phyloP scores from a whole-genome alignment of 1,140 invertebrate genomes.

The Drosophila asahinai region DNA sequence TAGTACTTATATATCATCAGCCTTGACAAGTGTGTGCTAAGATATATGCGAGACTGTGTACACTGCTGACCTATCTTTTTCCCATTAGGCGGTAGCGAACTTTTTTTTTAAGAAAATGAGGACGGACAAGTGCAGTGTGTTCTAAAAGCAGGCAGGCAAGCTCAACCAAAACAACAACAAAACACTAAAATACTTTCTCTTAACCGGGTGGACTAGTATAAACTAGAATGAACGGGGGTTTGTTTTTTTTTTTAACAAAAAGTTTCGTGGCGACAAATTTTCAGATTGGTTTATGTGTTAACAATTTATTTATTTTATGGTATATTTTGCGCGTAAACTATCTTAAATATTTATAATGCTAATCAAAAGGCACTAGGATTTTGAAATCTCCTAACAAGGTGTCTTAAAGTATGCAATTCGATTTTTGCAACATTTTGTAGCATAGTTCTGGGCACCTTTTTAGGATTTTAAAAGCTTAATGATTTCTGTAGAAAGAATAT shows the following conservation, averaged over 20 bases:
- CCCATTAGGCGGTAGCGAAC: conserved; percentile 10
- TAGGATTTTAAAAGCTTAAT: too few relatives aligned
- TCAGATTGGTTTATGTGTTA: not conserved
- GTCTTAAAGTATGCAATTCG: not conserved
- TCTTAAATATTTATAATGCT: not conserved
- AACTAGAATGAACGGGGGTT: conserved; percentile 11
- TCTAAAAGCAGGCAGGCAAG: conserved; percentile 7
- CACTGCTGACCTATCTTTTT: conserved; percentile 32
- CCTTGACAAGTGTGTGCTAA: conserved; percentile 34
- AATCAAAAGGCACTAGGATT: not conserved
- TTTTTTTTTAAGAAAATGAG: conserved; percentile 37
- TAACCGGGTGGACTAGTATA: conserved; percentile 8
- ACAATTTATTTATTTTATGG: not conserved
- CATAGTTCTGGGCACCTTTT: not conserved
- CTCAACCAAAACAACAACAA: conserved; percentile 2
- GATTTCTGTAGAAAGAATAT: not conserved
- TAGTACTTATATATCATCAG: conserved; percentile 17
- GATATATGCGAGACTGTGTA: conserved; percentile 1
- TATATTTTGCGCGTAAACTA: not conserved
- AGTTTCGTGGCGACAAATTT: not conserved
- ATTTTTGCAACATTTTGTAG: not conserved
- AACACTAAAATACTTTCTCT: conserved; percentile 9
- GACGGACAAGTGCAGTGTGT: conserved; percentile 30
- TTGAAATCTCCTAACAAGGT: not conserved
- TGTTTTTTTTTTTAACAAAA: conserved; percentile 3